phyloP scores from a whole-genome alignment of 2,113 vertebrate genomes.

The Mus spicilegus region DNA sequence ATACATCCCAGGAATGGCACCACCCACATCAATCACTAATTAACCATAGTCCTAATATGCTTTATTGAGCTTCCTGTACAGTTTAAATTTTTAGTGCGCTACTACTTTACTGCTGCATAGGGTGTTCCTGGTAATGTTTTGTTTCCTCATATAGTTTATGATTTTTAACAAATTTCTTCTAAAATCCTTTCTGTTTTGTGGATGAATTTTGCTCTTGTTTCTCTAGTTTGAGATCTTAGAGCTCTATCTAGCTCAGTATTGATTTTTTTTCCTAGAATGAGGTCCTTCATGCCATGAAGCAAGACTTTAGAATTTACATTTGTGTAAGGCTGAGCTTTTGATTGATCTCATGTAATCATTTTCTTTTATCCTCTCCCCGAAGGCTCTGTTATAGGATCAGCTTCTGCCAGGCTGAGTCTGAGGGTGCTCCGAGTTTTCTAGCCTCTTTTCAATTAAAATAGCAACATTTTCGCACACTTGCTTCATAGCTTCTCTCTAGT shows the following conservation, averaged over 20 bases:
- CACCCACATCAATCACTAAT: background rate
- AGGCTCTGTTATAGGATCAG: background rate
- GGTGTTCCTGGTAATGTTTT: background rate
- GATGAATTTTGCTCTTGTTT: constrained; percentile 36
- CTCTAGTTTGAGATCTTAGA: background rate
- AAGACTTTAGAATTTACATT: constrained; percentile 56
- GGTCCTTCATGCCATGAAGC: constrained; percentile 20
- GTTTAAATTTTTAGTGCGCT: background rate
- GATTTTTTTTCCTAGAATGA: constrained; percentile 18
- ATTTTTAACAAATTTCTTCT: constrained; percentile 33
- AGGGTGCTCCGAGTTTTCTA: background rate
- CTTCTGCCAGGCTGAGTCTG: background rate
- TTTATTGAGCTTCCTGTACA: background rate
- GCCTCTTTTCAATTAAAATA: background rate
- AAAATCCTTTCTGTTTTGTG: background rate
- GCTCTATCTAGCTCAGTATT: background rate
- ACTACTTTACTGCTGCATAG: background rate
- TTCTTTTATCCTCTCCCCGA: constrained; percentile 6
- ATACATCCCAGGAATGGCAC: background rate
- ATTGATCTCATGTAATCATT: constrained; percentile 57
- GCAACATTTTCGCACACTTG: background rate
- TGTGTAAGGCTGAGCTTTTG: constrained; percentile 34
- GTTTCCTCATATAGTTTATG: background rate
- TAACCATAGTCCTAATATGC: background rate
- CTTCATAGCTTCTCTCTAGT: background rate